phyloP scores from a whole-genome alignment of 2,113 vertebrate species.

The Circaetus cinerascens region DNA sequence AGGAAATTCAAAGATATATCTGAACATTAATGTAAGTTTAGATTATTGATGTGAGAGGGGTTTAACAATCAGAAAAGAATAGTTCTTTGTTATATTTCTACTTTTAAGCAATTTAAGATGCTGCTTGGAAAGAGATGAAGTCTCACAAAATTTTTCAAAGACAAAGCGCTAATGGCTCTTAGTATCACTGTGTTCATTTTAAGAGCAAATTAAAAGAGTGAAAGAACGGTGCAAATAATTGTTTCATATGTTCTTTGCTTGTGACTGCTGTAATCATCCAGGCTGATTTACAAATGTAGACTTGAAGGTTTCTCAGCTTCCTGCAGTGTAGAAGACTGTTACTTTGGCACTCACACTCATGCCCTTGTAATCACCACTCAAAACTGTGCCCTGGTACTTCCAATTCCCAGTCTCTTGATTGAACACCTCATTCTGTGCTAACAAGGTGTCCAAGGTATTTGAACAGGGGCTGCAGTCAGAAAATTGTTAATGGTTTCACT shows the following conservation, averaged over 20 bases:
- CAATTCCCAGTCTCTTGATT: constrained; percentile 93
- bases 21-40: background rate
- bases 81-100: constrained; percentile 37
- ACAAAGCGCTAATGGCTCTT: constrained; percentile 65
- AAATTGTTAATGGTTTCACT: constrained; percentile 81
- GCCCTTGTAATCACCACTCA: constrained; percentile 99
- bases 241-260: constrained; percentile 85
- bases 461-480: constrained; percentile 76
- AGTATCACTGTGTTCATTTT: constrained; percentile 72
- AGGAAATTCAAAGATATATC: background rate
- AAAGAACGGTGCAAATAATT: constrained; percentile 80
- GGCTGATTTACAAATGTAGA: constrained; percentile 99
- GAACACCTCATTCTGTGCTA: constrained; percentile 98
- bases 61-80: constrained; percentile 42
- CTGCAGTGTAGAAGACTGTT: constrained; percentile 95
- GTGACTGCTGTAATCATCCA: constrained; percentile 97
- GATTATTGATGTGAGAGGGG: constrained; percentile 17
- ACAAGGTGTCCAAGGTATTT: constrained; percentile 92
- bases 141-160: constrained; percentile 65
- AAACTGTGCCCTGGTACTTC: constrained; percentile 89
- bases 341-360: constrained; percentile 88
- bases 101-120: constrained; percentile 32
- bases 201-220: constrained; percentile 81
- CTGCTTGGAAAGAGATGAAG: constrained; percentile 43
- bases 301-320: constrained; percentile 99